Conservation (phyloP, 2,888 invertebrate species). For the Aporophyla nigra region DNA sequence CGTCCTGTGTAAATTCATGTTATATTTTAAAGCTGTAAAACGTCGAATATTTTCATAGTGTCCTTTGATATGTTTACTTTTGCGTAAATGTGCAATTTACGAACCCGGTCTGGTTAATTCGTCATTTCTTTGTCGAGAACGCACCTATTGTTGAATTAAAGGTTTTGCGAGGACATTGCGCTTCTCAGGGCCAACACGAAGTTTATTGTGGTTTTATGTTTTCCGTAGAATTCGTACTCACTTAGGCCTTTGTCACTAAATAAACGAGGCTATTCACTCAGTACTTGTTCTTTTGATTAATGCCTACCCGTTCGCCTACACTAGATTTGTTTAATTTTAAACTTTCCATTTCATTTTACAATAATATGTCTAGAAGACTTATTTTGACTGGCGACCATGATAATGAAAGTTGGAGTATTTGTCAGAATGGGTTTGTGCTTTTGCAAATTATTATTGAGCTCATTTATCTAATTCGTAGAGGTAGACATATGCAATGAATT, state of each 20-base stretch:
- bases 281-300: conserved; percentile 47
- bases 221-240: conserved; percentile 70
- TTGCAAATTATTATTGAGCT: conserved; percentile 78
- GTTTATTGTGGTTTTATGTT: conserved; percentile 74
- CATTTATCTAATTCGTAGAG: conserved; percentile 88
- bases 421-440: conserved; percentile 76
- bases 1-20: conserved; percentile 73
- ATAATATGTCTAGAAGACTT: conserved; percentile 37
- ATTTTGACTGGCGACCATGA: conserved; percentile 50
- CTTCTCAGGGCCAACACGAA: conserved; percentile 75
- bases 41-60: conserved; percentile 44
- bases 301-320: conserved; percentile 51
- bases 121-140: conserved; percentile 78
- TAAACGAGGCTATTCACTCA: conserved; percentile 32
- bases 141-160: conserved; percentile 79
- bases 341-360: conserved; percentile 63
- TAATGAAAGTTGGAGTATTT: conserved; percentile 79
- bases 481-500: conserved; percentile 87
- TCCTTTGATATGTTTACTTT: conserved; percentile 58
- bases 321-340: conserved; percentile 29
- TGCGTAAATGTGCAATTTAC: conserved; percentile 51
- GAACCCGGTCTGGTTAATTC: conserved; percentile 67
- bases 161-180: conserved; percentile 73
- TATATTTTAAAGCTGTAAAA: conserved; percentile 69
- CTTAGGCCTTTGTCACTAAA: conserved; percentile 61